A percentile compares a stretch with the other conserved stretches of the same genome.
Evolutionary conservation across 2,888 invertebrate species (phyloP).

Genomic region (Rotaria macrura): DNA sequence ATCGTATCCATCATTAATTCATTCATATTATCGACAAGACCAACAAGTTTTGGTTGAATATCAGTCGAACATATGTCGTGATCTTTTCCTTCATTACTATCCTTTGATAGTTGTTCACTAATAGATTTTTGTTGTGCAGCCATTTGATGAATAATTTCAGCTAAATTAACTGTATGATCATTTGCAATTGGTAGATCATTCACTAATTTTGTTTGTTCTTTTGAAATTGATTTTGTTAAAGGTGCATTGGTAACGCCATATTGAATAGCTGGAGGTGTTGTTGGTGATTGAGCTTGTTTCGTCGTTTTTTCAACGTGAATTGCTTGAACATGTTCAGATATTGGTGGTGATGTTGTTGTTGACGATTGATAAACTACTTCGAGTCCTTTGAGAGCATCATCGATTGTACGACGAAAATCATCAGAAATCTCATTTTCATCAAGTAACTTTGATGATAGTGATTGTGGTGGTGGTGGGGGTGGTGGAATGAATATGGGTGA

Average conservation of each 20-base stretch:
- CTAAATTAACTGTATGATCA: not conserved
- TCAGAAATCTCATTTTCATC: constrained; percentile 6
- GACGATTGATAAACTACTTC: not conserved
- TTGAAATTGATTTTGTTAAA: not conserved
- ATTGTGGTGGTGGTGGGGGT: not conserved
- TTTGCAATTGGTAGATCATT: not conserved
- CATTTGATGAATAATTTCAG: constrained; percentile 4
- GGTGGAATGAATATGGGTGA: not conserved
- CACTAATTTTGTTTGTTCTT: not conserved
- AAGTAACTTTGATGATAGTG: not conserved
- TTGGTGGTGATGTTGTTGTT: not conserved
- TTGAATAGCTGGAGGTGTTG: not conserved
- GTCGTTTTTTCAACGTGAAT: not conserved
- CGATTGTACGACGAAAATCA: constrained; percentile 18
- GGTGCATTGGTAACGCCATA: not conserved
- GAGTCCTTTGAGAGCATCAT: not conserved
- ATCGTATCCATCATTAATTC: constrained; percentile 9
- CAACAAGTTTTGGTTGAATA: not conserved
- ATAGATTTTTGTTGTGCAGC: not conserved
- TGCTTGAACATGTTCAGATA: too few species aligned
- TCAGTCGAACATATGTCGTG: not conserved
- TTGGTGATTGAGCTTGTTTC: not conserved
- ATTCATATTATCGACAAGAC: not conserved
- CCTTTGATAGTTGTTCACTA: not conserved
- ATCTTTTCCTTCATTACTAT: not conserved